Conservation (phyloP, 2,888 invertebrate species). For the Mythimna pallens region DNA sequence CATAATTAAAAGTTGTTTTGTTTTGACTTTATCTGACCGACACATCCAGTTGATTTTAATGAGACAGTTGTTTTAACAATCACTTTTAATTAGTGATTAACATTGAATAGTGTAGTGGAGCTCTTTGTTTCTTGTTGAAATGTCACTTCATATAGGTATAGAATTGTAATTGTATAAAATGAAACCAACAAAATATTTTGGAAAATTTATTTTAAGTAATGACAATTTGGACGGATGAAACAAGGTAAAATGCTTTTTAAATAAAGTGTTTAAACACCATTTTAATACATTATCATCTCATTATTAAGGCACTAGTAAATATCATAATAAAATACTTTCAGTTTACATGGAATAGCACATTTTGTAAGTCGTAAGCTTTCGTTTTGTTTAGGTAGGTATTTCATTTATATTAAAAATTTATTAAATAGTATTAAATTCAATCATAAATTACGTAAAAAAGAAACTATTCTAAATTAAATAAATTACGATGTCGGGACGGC, state of each 20-base stretch:
- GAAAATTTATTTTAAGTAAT: slow-evolving; percentile 85
- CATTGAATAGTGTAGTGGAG: slow-evolving; percentile 34
- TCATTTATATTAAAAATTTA: slow-evolving; percentile 84
- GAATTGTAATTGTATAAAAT: slow-evolving; percentile 46
- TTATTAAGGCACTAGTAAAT: slow-evolving; percentile 83
- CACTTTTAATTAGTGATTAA: slow-evolving; percentile 38
- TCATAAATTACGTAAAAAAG: slow-evolving; percentile 88
- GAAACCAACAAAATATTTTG: slow-evolving; percentile 69
- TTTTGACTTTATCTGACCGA: slow-evolving; percentile 40
- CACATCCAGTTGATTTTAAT: slow-evolving; percentile 38
- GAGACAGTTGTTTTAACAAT: slow-evolving; percentile 34
- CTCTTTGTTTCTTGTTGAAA: slow-evolving; percentile 26
- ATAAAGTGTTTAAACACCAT: slow-evolving; percentile 71
- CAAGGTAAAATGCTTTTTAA: slow-evolving; percentile 67
- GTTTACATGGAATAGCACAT: slow-evolving; percentile 81
- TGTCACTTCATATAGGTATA: background rate
- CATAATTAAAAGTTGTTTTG: slow-evolving; percentile 42
- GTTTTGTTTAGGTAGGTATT: slow-evolving; percentile 75
- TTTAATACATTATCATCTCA: slow-evolving; percentile 74
- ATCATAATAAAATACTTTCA: slow-evolving; percentile 79
- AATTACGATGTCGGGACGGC: slow-evolving; percentile 91
- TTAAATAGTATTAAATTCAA: slow-evolving; percentile 86
- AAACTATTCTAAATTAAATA: slow-evolving; percentile 88
- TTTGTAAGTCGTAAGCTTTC: slow-evolving; percentile 80
- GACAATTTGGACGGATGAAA: slow-evolving; percentile 85